Base-by-base conservation (phyloP, 1,140 invertebrate species). In the Notospermus geniculatus region DNA sequence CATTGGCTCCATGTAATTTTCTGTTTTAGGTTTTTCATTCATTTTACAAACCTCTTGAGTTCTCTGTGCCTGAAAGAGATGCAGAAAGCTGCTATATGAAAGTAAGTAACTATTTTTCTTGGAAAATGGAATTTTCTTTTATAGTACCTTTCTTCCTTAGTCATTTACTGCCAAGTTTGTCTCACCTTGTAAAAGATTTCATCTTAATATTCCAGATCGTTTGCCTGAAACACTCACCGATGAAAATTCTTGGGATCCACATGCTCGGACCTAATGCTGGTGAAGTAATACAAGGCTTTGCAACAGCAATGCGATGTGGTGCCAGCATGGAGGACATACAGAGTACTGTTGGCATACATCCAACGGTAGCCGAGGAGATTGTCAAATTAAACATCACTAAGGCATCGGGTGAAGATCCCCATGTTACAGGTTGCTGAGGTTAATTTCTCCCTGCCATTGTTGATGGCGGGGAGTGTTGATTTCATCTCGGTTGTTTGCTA, bases 251-350 rank as follows among this genome's bases (percentile, higher is more conserved):
- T 52, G 96, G 96, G 4, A 87, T 97, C 75, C 96, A 99, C 83
- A 93, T 95, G 75, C 82, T 95, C 53, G 94, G 95, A 17, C 95
- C 95, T 1, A 89, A 93, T 76, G 95, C 95, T 46, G 96, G 95
- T 13, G 96, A 98, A 85, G 88, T 98, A 39, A 94, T 96, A 55
- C 95, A 98, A 86, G 95, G 94, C 63, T 96, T 95, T 84, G 89
- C 91, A 39, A 75, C 83, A 57, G 82, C 78, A 81, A 23, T 80
- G n/a, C 76, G 69, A 74, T 75, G 43, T 73, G 88, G 90, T 59
- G 84, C 95, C 57, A 96, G 91, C 46, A 92, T 95, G 83, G 86
- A 89, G 60, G 86, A 89, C 70, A 83, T 98, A 66, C 88, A 92
- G 80, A 86, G 87, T 63, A 91, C 93, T 0, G 90, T 97, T 65